phyloP scores from a whole-genome alignment of 1,140 invertebrate species.

The Macrotrachela quadricornifera region DNA sequence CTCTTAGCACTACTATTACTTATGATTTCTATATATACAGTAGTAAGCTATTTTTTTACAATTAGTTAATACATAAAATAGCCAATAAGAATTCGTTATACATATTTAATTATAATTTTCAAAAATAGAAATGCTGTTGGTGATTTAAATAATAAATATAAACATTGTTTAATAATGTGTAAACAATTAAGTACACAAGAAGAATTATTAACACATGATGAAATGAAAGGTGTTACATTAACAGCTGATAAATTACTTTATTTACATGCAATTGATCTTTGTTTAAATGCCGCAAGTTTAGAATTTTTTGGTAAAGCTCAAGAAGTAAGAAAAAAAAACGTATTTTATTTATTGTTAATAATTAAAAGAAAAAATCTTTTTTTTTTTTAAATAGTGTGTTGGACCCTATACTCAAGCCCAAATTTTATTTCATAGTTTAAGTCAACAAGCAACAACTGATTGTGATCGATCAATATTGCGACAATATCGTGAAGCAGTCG shows the following conservation, averaged over 20 bases:
- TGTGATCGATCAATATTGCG: conserved; percentile 2
- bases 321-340: not conserved
- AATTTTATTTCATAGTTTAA: conserved; percentile 8
- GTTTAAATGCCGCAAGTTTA: not conserved
- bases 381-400: not conserved
- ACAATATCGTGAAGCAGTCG: conserved; percentile 6
- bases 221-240: not conserved
- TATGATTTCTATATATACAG: no score
- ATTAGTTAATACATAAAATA: no score
- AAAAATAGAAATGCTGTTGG: not conserved
- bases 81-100: no score
- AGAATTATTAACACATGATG: conserved; percentile 2
- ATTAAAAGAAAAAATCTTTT: not conserved
- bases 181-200: conserved; percentile 5
- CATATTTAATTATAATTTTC: no score
- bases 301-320: conserved; percentile 8
- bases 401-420: conserved; percentile 6
- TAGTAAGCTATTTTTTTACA: no score
- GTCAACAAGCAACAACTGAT: not conserved
- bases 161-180: conserved; percentile 4
- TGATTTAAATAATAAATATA: conserved; percentile 7
- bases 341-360: no score
- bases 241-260: conserved; percentile 6
- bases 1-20: no score
- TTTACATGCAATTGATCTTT: conserved; percentile 8